These are phyloP conservation scores for Alloplasta piceator DNA, from an alignment of 2,888 invertebrate species.

Conservation along the genomic window DNA sequence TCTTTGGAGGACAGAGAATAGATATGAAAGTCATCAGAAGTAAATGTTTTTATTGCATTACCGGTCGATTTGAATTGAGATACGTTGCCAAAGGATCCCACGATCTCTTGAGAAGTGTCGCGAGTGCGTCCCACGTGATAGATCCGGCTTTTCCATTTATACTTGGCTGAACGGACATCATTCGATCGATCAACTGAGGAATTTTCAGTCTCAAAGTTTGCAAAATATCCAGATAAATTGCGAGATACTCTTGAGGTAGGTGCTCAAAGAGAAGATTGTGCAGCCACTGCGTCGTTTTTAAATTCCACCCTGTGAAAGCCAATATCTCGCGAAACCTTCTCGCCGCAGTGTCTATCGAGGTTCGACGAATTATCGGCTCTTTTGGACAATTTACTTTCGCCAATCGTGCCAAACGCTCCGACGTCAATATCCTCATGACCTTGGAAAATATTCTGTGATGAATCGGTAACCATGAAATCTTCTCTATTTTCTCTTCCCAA, in stretches of 20 bases:
- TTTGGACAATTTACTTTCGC: constrained; percentile 86
- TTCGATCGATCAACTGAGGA: constrained; percentile 89
- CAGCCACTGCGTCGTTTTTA: constrained; percentile 90
- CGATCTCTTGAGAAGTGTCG: constrained; percentile 87
- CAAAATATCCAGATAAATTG: constrained; percentile 90
- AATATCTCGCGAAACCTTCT: constrained; percentile 88
- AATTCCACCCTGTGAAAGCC: constrained; percentile 90
- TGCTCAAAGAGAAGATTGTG: constrained; percentile 89
- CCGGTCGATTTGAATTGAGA: constrained; percentile 87
- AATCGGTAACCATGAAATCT: constrained; percentile 86
- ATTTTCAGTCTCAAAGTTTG: constrained; percentile 89
- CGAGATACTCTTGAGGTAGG: constrained; percentile 87
- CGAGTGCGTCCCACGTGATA: constrained; percentile 87
- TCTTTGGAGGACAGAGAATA: background rate
- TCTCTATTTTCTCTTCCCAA: constrained; percentile 89
- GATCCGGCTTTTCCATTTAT: constrained; percentile 83
- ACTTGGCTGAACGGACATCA: constrained; percentile 86
- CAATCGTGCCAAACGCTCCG: constrained; percentile 87
- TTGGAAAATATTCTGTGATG: constrained; percentile 88
- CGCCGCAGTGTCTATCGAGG: constrained; percentile 89
- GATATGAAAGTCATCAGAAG: too few species aligned
- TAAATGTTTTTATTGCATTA: constrained; percentile 77
- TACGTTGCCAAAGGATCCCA: constrained; percentile 90
- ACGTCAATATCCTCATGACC: constrained; percentile 87
- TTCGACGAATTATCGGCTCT: constrained; percentile 89